phyloP scores from a whole-genome alignment of 2,797 vertebrate species.

The Schizopygopsis malacanthus region DNA sequence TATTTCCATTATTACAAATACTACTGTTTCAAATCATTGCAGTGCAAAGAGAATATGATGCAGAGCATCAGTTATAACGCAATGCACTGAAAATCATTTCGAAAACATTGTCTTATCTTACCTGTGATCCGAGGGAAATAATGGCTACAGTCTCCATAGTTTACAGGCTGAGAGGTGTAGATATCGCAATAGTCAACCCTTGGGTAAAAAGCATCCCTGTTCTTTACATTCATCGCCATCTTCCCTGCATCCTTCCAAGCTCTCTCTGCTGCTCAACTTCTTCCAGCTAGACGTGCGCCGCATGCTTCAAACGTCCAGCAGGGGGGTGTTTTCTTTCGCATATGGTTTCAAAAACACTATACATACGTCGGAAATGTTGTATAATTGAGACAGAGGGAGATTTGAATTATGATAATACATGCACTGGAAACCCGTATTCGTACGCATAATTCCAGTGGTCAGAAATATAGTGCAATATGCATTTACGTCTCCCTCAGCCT shows the following conservation, averaged over 20 bases:
- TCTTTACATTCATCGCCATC: slow-evolving; percentile 84
- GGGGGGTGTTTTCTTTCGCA: not conserved
- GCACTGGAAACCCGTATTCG: not conserved
- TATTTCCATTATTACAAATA: not conserved
- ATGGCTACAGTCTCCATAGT: slow-evolving; percentile 75
- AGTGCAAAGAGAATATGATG: slow-evolving; percentile 34
- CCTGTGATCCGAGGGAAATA: slow-evolving; percentile 79
- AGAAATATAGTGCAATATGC: not conserved
- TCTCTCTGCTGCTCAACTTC: slow-evolving; percentile 72
- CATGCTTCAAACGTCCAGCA: slow-evolving; percentile 18
- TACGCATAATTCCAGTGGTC: too few species aligned
- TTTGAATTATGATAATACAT: accelerated
- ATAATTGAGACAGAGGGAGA: not conserved
- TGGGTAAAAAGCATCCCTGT: slow-evolving; percentile 76
- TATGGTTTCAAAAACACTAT: not conserved
- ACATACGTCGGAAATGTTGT: not conserved
- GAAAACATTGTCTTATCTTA: slow-evolving; percentile 65
- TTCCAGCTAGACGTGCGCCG: slow-evolving; percentile 60
- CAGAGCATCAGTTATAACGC: slow-evolving; percentile 33
- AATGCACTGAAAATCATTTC: slow-evolving; percentile 16
- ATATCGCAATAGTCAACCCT: slow-evolving; percentile 75
- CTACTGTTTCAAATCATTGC: not conserved
- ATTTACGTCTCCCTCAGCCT: not conserved
- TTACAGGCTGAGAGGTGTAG: slow-evolving; percentile 71
- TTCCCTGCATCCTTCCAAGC: slow-evolving; percentile 73